Percentiles rank a stretch among this genome's conserved stretches.
These are phyloP conservation scores for Paratrypauchen microcephalus DNA, from an alignment of 2,797 vertebrate genomes.

Conservation along the genomic window DNA sequence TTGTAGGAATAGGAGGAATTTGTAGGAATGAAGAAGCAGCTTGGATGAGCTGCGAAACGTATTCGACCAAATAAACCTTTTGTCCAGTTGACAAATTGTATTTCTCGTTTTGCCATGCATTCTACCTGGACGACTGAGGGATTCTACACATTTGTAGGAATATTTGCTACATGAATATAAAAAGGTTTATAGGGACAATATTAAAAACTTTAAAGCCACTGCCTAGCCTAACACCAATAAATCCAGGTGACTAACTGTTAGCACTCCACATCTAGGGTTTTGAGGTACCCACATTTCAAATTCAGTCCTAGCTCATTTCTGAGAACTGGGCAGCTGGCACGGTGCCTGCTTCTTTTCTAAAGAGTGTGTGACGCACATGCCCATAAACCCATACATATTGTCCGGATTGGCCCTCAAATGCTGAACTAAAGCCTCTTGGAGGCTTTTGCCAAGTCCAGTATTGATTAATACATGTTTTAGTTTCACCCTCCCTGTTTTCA, in stretches of 20 bases:
- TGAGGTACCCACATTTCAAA: conserved; percentile 31
- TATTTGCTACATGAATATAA: background rate
- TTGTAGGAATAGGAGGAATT: too few species aligned
- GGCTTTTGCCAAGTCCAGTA: conserved; percentile 42
- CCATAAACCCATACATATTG: conserved; percentile 29
- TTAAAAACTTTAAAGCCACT: background rate
- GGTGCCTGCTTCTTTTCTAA: conserved; percentile 67
- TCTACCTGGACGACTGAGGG: too few species aligned
- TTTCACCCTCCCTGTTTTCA: conserved; percentile 8
- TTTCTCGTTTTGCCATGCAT: too few species aligned
- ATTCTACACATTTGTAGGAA: too few species aligned
- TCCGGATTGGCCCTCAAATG: conserved; percentile 62
- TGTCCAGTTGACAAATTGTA: too few species aligned
- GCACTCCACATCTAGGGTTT: background rate
- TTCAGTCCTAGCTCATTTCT: conserved; percentile 53
- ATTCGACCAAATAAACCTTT: too few species aligned
- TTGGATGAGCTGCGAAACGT: too few species aligned
- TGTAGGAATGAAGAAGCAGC: too few species aligned
- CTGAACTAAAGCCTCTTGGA: conserved; percentile 50
- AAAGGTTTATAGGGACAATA: background rate
- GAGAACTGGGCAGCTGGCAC: conserved; percentile 61
- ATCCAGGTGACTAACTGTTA: conserved; percentile 1
- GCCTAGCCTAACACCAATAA: background rate
- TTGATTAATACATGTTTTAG: conserved; percentile 16
- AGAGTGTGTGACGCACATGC: conserved; percentile 64